phyloP scores from a whole-genome alignment of 1,140 invertebrate species.

The Helicoverpa zea region DNA sequence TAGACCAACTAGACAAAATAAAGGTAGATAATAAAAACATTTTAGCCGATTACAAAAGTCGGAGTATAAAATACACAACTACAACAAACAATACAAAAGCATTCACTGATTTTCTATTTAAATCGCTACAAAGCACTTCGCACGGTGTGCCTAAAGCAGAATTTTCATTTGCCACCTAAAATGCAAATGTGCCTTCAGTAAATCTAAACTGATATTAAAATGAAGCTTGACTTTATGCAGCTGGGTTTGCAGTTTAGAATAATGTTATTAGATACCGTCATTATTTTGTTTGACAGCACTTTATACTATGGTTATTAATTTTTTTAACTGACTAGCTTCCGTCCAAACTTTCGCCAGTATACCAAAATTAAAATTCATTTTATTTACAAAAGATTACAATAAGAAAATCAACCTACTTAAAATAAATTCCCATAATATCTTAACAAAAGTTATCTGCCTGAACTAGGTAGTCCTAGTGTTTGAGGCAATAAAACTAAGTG shows the following conservation, averaged over 20 bases:
- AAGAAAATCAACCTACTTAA: too few species aligned
- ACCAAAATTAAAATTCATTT: too few species aligned
- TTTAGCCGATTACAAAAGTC: too few species aligned
- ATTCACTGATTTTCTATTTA: neutral
- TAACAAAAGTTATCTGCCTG: neutral
- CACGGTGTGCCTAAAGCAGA: neutral
- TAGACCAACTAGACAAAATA: too few species aligned
- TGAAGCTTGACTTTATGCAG: slow-evolving; percentile 39
- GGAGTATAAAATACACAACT: neutral
- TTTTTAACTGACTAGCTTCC: too few species aligned
- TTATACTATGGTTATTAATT: too few species aligned
- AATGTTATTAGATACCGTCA: neutral
- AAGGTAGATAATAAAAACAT: too few species aligned
- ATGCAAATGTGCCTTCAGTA: slow-evolving; percentile 50
- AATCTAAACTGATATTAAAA: slow-evolving; percentile 57
- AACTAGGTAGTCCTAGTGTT: too few species aligned
- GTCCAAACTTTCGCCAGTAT: too few species aligned
- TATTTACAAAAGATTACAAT: too few species aligned
- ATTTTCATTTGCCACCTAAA: slow-evolving; percentile 39
- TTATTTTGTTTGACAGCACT: neutral
- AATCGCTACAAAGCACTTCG: neutral
- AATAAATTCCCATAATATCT: neutral
- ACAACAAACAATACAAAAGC: neutral
- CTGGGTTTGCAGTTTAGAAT: slow-evolving; percentile 11
- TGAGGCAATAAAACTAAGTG: too few species aligned